phyloP scores from a whole-genome alignment of 2,888 invertebrate genomes.

The Cryptosula pallasiana region DNA sequence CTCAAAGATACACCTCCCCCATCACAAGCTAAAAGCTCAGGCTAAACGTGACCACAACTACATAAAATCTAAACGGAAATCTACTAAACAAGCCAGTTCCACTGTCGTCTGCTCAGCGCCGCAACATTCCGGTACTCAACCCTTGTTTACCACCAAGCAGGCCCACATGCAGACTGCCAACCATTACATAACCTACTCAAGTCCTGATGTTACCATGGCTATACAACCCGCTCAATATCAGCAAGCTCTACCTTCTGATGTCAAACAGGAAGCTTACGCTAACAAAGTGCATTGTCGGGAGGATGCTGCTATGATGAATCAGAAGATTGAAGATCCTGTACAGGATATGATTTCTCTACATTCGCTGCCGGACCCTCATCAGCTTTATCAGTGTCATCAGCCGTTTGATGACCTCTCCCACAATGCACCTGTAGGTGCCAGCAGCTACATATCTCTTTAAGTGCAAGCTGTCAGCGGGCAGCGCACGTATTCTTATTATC shows the following conservation, averaged over 20 bases:
- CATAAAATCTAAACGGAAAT: background rate
- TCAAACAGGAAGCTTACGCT: background rate
- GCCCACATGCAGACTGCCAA: background rate
- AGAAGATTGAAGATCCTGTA: background rate
- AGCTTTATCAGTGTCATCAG: background rate
- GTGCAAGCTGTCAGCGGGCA: too few species aligned
- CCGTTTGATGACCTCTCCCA: background rate
- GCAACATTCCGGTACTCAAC: background rate
- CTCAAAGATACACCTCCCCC: background rate
- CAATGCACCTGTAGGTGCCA: too few species aligned
- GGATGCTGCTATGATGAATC: background rate
- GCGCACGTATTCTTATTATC: too few species aligned
- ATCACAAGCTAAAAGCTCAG: background rate
- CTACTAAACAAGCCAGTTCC: background rate
- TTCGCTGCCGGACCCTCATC: too few species aligned
- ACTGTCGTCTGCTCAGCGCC: background rate
- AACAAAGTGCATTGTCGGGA: too few species aligned
- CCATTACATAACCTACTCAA: background rate
- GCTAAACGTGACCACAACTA: background rate
- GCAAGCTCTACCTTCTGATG: background rate
- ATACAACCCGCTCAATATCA: background rate
- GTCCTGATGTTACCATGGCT: background rate
- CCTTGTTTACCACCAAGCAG: background rate
- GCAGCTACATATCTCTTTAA: background rate
- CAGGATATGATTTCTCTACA: background rate